phyloP scores from a whole-genome alignment of 2,113 vertebrate genomes.

The Symphodus melops region DNA sequence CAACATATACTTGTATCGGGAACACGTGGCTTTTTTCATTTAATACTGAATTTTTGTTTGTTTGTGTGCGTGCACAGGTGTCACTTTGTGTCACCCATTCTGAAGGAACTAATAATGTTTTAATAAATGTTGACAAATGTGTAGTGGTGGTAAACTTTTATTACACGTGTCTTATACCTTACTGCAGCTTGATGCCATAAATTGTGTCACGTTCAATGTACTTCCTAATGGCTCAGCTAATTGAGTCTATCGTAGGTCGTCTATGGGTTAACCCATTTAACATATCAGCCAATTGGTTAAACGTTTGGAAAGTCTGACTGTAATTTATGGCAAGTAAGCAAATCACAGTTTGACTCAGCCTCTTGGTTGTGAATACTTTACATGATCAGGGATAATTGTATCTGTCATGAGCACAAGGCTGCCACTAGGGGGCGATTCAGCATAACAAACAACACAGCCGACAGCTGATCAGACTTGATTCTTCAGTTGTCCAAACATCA shows the following conservation, averaged over 20 bases:
- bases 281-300: neutral
- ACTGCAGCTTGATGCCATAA: neutral
- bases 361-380: neutral
- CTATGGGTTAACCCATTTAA: neutral
- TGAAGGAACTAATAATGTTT: constrained; percentile 26
- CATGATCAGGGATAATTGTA: neutral
- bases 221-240: neutral
- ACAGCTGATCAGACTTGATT: neutral
- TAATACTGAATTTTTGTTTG: neutral
- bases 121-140: neutral
- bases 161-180: neutral
- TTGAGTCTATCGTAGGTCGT: neutral
- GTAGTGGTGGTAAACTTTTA: neutral
- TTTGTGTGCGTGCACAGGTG: neutral
- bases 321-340: neutral
- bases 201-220: neutral
- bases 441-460: neutral
- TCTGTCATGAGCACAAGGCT: neutral
- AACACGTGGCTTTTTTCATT: neutral
- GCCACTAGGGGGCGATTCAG: constrained; percentile 54
- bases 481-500: neutral
- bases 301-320: neutral
- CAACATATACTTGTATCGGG: too few species aligned
- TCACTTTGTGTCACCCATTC: neutral
- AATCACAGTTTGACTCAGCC: neutral